Evolutionary conservation across 2,113 vertebrate species (phyloP), one percentile per base, ranked within the genome.

Genomic region (Corynorhinus townsendii): DNA sequence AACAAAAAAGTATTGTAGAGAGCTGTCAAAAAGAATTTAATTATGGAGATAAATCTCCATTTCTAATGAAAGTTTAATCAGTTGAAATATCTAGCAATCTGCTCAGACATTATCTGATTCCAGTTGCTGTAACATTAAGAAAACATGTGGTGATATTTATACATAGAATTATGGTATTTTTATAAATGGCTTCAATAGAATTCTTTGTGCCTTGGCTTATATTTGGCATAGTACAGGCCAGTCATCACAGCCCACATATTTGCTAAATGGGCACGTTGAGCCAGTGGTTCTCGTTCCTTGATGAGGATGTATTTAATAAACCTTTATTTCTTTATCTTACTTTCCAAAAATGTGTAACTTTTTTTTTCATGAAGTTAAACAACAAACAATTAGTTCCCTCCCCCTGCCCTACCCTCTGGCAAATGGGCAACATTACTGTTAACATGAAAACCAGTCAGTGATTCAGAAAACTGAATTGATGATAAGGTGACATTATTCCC

Each of bases 151-250:
- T 91, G 43, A 54, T 89, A 47, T 85, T 91, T 69, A 79, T 43
- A 22, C 30, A 12, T 8, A 28, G 56, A 96, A 76, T 49, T 85
- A 33, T 7, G 24, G 12, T 64, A 76, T 90, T 96, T 94, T 62
- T 54, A 76, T 47, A 85, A 95, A 89, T 90, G 82, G 86, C 56
- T 93, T 96, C 80, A 69, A 82, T 54, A 90, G 89, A 79, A 38
- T 93, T 22, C 24, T 92, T 54, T 87, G 15, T 86, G 26, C 69
- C 75, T 94, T 71, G 77, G 83, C 59, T 86, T 40, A 19, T 87
- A 81, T 75, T 72, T 95, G 95, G 64, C 72, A 22, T 24, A 38
- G 91, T 80, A 90, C 66, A 71, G 66, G 43, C 15, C 22, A 30
- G 40, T 77, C 30, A 66, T 47, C 38, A 33, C 33, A 20, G 8